Base-by-base conservation (phyloP, 2,888 invertebrate species). In the Melieria omissa region DNA sequence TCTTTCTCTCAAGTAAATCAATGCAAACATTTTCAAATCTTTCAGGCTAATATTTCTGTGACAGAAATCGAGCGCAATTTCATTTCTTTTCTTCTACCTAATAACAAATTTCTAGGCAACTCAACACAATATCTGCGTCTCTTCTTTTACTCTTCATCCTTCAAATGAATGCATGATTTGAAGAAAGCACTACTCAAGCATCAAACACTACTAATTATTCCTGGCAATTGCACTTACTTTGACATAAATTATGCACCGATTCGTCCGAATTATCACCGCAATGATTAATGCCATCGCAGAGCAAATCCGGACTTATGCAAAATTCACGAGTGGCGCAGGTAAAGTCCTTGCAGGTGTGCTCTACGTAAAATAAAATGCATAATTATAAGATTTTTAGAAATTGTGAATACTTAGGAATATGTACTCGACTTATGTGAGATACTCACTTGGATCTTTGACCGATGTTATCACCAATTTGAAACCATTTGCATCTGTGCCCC, bases 251-350 rank as follows among this genome's bases (percentile, higher is more conserved):
- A 82, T 93, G 92, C 83, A 93, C 91, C 79, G 93, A 93, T 88
- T 97, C 97, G 85, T 97, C 97, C 65, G 96, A 96, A 77, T 94
- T 95, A 87, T 97, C 96, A 65, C 94, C 96, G 87, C 97, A 97
- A 88, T 98, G 97, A 88, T 96, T 95, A 77, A 97, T 92, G 72
- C 93, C 93, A 88, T 98, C 97, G 88, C 97, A 97, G 80, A 94
- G 91, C 74, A 98, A 90, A 87, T 96, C 96, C 74, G 93, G 93
- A 86, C 95, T 93, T 83, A 97, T 96, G 90, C 97, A 98, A 89
- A 96, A 95, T 88, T 95, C 93, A 77, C 94, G 92, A 83, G 93
- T 91, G 83, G 91, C 93, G 87, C 97, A 97, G 78, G 94, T 90
- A 88, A 95, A 96, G 88, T 95, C 95, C 85, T 93, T 94, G 88